These are phyloP conservation scores for Phyllostomus discolor DNA, from an alignment of 2,113 vertebrate genomes.

Conservation along the genomic window DNA sequence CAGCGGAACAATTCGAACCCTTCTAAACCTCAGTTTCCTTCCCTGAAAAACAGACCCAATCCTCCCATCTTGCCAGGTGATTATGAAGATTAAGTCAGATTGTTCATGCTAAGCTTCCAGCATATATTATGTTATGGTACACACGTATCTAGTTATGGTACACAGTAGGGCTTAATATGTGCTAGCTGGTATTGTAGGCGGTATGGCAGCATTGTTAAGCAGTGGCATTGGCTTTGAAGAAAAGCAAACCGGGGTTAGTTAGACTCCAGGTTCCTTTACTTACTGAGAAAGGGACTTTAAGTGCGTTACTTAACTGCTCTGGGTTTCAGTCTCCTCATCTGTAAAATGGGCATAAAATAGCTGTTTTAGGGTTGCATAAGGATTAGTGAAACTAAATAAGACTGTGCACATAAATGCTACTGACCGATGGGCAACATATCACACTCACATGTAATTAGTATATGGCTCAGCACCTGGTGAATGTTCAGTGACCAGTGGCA, in stretches of 20 bases:
- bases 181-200: neutral
- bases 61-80: neutral
- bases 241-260: neutral
- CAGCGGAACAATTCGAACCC: neutral
- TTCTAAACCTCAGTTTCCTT: neutral
- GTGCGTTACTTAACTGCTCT: neutral
- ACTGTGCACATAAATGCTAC: neutral
- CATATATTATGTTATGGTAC: neutral
- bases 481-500: neutral
- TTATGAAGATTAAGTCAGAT: neutral
- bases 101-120: neutral
- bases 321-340: neutral
- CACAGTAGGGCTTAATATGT: neutral
- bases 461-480: neutral
- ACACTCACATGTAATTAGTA: neutral
- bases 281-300: neutral
- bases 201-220: rapidly evolving
- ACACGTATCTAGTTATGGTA: neutral
- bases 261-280: neutral
- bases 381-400: neutral
- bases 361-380: neutral
- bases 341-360: neutral
- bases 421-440: neutral
- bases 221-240: neutral
- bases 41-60: neutral